Evolutionary conservation across 2,113 vertebrate species (phyloP).

Genomic region (Azemiops feae): DNA sequence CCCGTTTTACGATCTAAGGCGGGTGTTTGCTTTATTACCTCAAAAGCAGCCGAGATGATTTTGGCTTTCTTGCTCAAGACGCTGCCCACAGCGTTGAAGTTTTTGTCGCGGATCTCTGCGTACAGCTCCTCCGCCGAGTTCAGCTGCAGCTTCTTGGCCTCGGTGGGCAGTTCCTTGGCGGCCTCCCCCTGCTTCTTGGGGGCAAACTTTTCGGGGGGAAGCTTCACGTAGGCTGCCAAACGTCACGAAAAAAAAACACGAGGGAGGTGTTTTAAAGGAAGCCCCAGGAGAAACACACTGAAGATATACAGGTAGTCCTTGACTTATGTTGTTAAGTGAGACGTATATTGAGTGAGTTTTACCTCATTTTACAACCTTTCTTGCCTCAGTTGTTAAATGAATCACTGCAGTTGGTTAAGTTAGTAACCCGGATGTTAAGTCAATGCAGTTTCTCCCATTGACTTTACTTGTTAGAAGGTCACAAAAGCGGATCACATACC

Average conservation of each 20-base stretch:
- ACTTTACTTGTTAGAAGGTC: neutral
- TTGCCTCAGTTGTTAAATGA: neutral
- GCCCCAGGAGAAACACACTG: neutral
- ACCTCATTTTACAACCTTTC: neutral
- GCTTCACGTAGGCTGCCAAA: conserved; percentile 86
- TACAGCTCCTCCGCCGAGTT: conserved; percentile 97
- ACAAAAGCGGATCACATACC: neutral
- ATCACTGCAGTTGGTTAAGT: neutral
- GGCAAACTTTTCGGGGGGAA: conserved; percentile 95
- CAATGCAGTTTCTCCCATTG: neutral
- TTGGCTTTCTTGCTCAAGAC: conserved; percentile 98
- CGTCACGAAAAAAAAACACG: neutral
- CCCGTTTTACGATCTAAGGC: too few species aligned
- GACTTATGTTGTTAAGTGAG: neutral
- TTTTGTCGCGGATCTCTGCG: conserved; percentile 95
- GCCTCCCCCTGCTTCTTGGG: conserved; percentile 91
- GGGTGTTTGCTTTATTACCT: conserved; percentile 72
- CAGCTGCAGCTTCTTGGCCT: conserved; percentile 94
- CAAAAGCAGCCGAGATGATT: conserved; percentile 96
- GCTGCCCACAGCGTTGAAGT: conserved; percentile 94
- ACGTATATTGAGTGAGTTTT: neutral
- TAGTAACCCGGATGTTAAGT: neutral
- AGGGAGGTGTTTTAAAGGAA: neutral
- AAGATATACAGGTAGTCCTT: neutral
- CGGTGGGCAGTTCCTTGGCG: conserved; percentile 90